phyloP scores from a whole-genome alignment of 2,797 vertebrate genomes.

The Diplodus sargus region DNA sequence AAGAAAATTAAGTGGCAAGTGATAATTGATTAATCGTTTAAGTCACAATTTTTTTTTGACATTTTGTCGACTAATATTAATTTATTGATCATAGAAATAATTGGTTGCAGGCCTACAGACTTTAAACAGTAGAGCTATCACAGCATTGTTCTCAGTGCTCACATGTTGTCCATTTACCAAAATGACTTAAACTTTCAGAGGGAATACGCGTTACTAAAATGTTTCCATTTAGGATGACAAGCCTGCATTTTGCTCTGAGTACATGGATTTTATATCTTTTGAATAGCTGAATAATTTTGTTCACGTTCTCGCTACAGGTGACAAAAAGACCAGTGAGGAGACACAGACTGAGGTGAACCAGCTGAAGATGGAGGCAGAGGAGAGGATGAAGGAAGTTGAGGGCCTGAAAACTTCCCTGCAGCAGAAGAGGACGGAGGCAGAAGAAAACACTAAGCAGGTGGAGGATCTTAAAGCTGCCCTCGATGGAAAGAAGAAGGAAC shows the following conservation, averaged over 20 bases:
- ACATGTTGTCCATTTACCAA: neutral
- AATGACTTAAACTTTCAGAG: neutral
- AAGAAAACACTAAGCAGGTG: constrained; percentile 75
- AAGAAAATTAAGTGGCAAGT: no score
- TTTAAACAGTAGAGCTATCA: neutral
- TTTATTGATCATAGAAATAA: no score
- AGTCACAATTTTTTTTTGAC: no score
- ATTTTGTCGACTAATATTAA: no score
- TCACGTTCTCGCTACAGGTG: constrained; percentile 36
- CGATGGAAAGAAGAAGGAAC: constrained; percentile 80
- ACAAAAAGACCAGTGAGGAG: constrained; percentile 36
- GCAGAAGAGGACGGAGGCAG: constrained; percentile 66
- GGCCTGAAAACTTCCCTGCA: constrained; percentile 82
- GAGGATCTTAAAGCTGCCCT: constrained; percentile 71
- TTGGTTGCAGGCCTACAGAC: no score
- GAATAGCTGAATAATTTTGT: neutral
- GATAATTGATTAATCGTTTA: no score
- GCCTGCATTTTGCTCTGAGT: neutral
- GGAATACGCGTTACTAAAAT: neutral
- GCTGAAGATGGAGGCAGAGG: constrained; percentile 73
- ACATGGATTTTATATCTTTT: neutral
- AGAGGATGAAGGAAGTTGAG: constrained; percentile 71
- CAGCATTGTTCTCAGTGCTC: neutral
- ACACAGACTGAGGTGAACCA: constrained; percentile 60
- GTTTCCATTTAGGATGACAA: neutral